phyloP scores from a whole-genome alignment of 30 jellyfish, hydroid and myxozoan species.

The Turritopsis rubra region DNA sequence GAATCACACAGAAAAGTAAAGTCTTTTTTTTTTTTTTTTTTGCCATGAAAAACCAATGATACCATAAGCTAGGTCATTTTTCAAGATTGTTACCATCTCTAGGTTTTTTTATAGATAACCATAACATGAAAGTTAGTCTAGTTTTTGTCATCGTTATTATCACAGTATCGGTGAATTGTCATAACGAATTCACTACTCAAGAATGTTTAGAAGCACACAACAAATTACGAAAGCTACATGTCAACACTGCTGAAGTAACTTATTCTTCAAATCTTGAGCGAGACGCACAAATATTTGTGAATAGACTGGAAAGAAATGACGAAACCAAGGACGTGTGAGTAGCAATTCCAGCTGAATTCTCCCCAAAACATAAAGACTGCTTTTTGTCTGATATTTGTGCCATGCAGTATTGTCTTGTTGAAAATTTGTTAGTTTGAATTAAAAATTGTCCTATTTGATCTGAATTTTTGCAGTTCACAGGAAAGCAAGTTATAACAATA shows the following conservation, averaged over 20 bases:
- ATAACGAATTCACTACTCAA: constrained; percentile 39
- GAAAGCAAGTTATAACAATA: no score
- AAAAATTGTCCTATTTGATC: no score
- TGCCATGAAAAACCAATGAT: background rate
- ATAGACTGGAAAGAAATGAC: constrained; percentile 43
- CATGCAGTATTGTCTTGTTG: background rate
- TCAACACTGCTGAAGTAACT: constrained; percentile 39
- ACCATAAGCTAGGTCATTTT: background rate
- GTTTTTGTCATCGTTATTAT: background rate
- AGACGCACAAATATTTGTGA: constrained; percentile 57
- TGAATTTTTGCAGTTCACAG: no score
- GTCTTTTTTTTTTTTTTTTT: no score
- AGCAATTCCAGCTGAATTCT: background rate
- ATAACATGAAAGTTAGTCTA: background rate
- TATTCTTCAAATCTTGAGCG: constrained; percentile 58
- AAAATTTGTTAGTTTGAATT: no score
- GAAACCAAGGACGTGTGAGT: constrained; percentile 50
- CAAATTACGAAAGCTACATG: constrained; percentile 46
- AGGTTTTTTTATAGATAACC: background rate
- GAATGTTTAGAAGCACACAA: constrained; percentile 75
- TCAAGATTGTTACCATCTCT: background rate
- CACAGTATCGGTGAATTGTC: constrained; percentile 18
- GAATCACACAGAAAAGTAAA: no score
- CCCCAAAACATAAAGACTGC: no score
- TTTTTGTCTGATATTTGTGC: background rate